Percentiles rank a stretch among this genome's conserved stretches.
These are phyloP conservation scores for Monochamus saltuarius DNA, from an alignment of 1,140 invertebrate species.

Conservation along the genomic window DNA sequence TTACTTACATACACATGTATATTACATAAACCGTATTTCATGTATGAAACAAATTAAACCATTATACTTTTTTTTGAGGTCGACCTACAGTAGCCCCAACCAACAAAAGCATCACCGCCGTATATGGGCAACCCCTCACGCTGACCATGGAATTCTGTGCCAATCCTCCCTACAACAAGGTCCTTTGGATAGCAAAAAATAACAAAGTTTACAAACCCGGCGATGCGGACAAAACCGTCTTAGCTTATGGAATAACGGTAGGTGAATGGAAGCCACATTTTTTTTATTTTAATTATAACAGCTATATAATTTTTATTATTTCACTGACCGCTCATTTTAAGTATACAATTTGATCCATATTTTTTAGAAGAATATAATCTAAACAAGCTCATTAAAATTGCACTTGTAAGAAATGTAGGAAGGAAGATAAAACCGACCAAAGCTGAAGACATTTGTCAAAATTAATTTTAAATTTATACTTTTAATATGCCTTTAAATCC, in stretches of 20 bases:
- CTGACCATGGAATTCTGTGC: slow-evolving; percentile 59
- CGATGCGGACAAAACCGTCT: slow-evolving; percentile 44
- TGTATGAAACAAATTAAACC: neutral
- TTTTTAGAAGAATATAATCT: no score
- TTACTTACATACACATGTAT: no score
- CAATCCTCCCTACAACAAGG: slow-evolving; percentile 53
- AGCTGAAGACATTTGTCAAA: no score
- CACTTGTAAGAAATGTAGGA: no score
- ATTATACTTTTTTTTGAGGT: slow-evolving; percentile 46
- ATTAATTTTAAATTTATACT: no score
- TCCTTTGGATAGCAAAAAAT: slow-evolving; percentile 49
- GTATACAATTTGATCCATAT: no score
- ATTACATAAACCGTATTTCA: no score
- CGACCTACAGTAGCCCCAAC: slow-evolving; percentile 54
- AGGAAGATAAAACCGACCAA: no score
- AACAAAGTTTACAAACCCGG: slow-evolving; percentile 45
- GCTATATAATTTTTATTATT: no score
- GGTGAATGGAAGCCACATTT: slow-evolving; percentile 22
- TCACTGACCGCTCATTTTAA: no score
- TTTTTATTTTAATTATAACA: slow-evolving; percentile 4
- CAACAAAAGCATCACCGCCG: slow-evolving; percentile 56
- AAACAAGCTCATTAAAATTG: no score
- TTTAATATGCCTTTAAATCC: no score
- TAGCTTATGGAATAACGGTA: slow-evolving; percentile 50
- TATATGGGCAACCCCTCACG: slow-evolving; percentile 57